Base-by-base conservation (phyloP, 2,113 vertebrate genomes). In the Mola mola region DNA sequence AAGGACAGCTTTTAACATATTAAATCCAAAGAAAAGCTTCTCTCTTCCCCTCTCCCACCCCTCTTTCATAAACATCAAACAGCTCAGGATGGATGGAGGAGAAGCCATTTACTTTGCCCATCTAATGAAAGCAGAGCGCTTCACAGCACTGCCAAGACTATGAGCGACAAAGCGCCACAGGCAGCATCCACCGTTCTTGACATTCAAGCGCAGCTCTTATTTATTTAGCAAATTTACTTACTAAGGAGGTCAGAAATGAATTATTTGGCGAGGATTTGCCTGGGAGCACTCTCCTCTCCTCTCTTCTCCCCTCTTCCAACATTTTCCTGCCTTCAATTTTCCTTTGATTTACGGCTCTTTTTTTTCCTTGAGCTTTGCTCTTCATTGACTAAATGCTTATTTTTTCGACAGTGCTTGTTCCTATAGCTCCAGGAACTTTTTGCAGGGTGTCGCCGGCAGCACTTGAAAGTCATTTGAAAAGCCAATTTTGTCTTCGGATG, bases 151-250 rank as follows among this genome's bases (percentile, higher is more conserved):
- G 90, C 90, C 89, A 89, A 90, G 81, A 87, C 89, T 84, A 72
- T 41, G 22, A 86, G 88, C 72, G 80, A 88, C 87, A 83, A 83
- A 87, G 83, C 70, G 81, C 89, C 87, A 85, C 84, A 78, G 90
- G 90, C 88, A 82, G 69, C 85, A 82, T 86, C 73, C 75, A 53
- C 72, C 85, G 65, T 86, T 87, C 84, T 85, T 88, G 85, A 89
- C 90, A 91, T 89, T 91, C 89, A 90, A 91, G 88, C 73, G 62
- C 84, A 78, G 79, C 84, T 90, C 89, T 91, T 92, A 92, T 93
- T 93, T 92, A 91, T 91, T 91, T 91, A 91, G 91, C 74, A 91
- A 91, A 92, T 91, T 89, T 90, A 89, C 88, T 92, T 91, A 91
- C 88, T 91, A 90, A 91, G 88, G 88, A 92, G 91, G 90, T 90